Percentiles rank a stretch among this genome's conserved stretches.
Evolutionary conservation across 1,140 invertebrate genomes (phyloP).

Genomic region (Wiebesia pumilae): DNA sequence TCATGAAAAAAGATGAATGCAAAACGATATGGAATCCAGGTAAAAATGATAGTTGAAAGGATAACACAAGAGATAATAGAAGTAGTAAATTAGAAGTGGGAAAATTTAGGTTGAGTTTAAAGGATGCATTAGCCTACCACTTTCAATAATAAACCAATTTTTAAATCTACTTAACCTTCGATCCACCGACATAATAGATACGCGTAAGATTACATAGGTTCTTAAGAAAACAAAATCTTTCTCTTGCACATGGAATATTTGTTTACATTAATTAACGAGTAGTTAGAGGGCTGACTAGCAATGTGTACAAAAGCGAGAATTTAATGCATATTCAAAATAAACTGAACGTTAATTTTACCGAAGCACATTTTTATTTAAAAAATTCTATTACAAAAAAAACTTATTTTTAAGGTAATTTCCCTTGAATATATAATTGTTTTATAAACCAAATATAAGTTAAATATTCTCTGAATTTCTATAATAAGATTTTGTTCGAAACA

Average conservation of each 20-base stretch:
- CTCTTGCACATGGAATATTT: not conserved
- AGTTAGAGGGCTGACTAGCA: not conserved
- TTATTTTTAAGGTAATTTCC: too few species aligned
- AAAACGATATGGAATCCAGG: not conserved
- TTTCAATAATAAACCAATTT: constrained; percentile 36
- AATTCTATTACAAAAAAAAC: too few species aligned
- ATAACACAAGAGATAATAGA: constrained; percentile 37
- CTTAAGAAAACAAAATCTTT: not conserved
- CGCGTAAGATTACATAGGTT: not conserved
- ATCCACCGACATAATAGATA: not conserved
- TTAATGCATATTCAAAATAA: not conserved
- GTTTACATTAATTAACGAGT: constrained; percentile 25
- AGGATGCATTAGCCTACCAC: constrained; percentile 22
- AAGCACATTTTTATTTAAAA: not conserved
- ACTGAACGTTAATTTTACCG: too few species aligned
- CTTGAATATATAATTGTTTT: not conserved
- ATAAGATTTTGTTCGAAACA: too few species aligned
- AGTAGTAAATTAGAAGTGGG: constrained; percentile 46
- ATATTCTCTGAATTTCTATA: not conserved
- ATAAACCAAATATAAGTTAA: not conserved
- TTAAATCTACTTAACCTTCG: constrained; percentile 39
- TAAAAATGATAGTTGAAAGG: not conserved
- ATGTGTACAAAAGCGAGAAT: not conserved
- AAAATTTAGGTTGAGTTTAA: constrained; percentile 27
- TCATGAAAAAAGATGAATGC: not conserved